These are phyloP conservation scores for Chondrilla cf. caribensis DNA, from an alignment of 37 sponge, comb jelly and placozoan genomes.

Conservation along the genomic window DNA sequence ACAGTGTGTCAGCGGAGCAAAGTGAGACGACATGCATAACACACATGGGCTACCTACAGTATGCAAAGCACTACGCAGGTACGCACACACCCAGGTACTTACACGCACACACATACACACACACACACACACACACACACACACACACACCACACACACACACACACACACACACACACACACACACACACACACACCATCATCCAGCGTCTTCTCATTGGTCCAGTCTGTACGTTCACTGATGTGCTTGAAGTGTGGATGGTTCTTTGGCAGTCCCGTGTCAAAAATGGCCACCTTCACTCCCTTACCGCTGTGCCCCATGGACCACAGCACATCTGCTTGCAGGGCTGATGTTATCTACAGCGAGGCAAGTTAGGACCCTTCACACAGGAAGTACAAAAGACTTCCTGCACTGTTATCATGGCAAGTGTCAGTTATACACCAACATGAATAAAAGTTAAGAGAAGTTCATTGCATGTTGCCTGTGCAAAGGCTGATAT, in stretches of 20 bases:
- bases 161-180: background rate
- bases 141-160: background rate
- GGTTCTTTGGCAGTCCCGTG: constrained; percentile 87
- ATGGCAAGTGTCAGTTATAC: no score
- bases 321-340: constrained; percentile 89
- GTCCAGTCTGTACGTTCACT: constrained; percentile 94
- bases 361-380: no score
- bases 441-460: no score
- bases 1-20: background rate
- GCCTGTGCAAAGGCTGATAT: no score
- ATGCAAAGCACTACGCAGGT: background rate
- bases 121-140: background rate
- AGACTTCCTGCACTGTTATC: no score
- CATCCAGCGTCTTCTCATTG: constrained; percentile 91
- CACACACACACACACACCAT: constrained; percentile 42
- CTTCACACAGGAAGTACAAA: no score
- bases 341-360: constrained; percentile 90
- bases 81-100: background rate
- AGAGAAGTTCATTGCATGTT: no score
- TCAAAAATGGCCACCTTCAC: constrained; percentile 96
- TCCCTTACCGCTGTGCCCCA: constrained; percentile 67
- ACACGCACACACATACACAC: background rate
- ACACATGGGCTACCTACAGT: background rate
- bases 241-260: constrained; percentile 90
- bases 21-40: background rate